Conservation (phyloP, 2,113 vertebrate genomes). For the Erinaceus europaeus region DNA sequence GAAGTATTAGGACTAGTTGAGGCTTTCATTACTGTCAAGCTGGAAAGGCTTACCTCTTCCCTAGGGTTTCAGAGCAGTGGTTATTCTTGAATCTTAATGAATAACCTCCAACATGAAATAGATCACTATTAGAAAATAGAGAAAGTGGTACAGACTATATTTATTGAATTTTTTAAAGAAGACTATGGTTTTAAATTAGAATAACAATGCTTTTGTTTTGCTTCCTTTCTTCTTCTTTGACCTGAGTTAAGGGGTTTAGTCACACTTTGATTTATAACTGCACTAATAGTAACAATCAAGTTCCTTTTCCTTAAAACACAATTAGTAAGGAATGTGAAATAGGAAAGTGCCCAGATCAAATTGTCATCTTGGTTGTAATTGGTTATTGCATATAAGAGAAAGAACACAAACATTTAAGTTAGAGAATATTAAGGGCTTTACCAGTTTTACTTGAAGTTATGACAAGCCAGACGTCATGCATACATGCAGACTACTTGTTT, state of each 20-base stretch:
- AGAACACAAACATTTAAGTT: neutral
- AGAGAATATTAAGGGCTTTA: neutral
- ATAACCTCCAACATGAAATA: neutral
- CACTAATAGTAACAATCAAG: neutral
- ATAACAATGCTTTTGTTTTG: neutral
- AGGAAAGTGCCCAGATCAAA: neutral
- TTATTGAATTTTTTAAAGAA: no score
- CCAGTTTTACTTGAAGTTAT: neutral
- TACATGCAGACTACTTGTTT: neutral
- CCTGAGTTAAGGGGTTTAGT: neutral
- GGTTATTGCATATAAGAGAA: neutral
- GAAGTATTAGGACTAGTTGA: neutral
- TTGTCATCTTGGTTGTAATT: conserved; percentile 7
- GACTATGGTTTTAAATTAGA: no score
- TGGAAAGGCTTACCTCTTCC: neutral
- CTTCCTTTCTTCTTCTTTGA: neutral
- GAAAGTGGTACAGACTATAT: neutral
- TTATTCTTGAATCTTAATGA: neutral
- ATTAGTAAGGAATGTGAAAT: neutral
- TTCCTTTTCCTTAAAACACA: neutral
- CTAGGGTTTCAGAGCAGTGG: neutral
- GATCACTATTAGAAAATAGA: neutral
- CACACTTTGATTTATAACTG: neutral
- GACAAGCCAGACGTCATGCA: neutral
- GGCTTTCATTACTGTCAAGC: neutral